Evolutionary conservation across 2,113 vertebrate species (phyloP).

Genomic region (Diphyllodes magnificus): DNA sequence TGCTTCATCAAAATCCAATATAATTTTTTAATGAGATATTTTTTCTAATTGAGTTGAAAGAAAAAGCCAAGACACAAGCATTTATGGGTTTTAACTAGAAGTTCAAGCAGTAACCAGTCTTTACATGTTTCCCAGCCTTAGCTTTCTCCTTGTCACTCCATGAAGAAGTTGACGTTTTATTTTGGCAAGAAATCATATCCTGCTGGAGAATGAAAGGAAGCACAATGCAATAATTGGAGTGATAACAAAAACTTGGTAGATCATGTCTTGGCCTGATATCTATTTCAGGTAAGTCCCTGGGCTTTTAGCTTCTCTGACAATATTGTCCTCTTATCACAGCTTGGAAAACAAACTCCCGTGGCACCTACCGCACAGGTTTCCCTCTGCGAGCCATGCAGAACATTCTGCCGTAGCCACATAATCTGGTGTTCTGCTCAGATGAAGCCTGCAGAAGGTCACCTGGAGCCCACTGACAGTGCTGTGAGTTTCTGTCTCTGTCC

Average conservation of each 20-base stretch:
- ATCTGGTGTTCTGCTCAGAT: neutral
- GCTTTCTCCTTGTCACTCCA: neutral
- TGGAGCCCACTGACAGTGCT: fast-evolving
- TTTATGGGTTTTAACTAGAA: neutral
- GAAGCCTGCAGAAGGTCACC: neutral
- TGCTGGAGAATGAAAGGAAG: neutral
- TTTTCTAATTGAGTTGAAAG: neutral
- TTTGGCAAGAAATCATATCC: neutral
- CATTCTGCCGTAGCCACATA: neutral
- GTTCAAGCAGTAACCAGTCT: neutral
- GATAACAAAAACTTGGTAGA: neutral
- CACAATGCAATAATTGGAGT: neutral
- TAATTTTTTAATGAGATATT: neutral
- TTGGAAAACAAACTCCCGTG: neutral
- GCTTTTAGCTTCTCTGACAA: neutral
- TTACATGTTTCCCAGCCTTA: neutral
- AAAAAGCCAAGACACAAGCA: neutral
- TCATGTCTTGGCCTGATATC: fast-evolving
- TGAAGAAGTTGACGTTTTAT: neutral
- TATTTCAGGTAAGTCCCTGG: neutral
- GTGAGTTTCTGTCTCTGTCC: neutral
- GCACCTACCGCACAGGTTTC: fast-evolving
- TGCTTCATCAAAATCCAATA: neutral
- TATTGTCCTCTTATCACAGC: neutral
- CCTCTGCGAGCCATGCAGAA: neutral